Evolutionary conservation across 2,888 invertebrate genomes (phyloP), one percentile per base, ranked within the genome.

Genomic region (Rapana venosa): DNA sequence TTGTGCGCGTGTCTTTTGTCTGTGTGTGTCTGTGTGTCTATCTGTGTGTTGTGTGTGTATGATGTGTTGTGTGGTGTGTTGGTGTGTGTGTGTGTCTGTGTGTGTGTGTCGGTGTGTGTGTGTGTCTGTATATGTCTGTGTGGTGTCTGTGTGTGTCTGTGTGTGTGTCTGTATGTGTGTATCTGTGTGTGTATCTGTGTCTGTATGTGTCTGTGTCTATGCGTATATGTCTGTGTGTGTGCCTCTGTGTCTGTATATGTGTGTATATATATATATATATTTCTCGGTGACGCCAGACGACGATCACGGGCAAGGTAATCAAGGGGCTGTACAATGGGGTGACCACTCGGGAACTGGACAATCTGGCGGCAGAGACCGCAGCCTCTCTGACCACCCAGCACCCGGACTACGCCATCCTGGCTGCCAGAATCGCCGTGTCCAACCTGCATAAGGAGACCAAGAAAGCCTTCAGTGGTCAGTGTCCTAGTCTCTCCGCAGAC

Each of bases 381-480:
- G 99, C 99, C 22, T 98, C 98, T 61, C 98, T 99, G 98, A 99
- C 99, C 0, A 98, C 98, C 5, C 98, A 98, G 94, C 99, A 99
- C 96, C 98, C 99, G 0, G 99, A 99, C 96, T 99, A 99, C 97
- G 99, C 97, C 74, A 95, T 96, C 61, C 96, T 97, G 2, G 97
- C 97, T 32, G 97, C 97, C 22, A 97, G 99, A 93, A 98, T 99
- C 94, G 99, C 98, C 15, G 98, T 99, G 86, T 99, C 99, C 0
- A 99, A 99, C 97, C 97, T 99, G 91, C 99, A 99, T 95, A 99
- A 99, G 96, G 99, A 99, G 97, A 99, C 99, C 0, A 98, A 98
- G 95, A 99, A 99, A 96, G 97, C 97, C 88, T 99, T 99, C 96
- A 96, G 95, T 92, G 96, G 96, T 96, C 90, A 89, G 93, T 89